Conservation (phyloP, 2,113 vertebrate genomes). For the Heloderma charlesbogerti region DNA sequence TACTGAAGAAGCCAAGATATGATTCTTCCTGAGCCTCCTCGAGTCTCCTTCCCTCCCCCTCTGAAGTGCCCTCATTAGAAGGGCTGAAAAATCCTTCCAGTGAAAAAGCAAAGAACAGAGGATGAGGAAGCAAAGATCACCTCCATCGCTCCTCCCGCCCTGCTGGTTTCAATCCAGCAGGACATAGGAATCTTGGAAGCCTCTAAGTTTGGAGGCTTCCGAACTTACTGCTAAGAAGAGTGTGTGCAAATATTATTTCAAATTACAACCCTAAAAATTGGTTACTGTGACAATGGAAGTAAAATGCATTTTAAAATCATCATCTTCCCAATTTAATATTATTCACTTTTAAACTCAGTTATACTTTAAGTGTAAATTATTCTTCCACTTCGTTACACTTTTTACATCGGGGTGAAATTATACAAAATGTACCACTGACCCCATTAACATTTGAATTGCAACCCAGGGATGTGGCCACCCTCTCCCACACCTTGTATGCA, state of each 20-base stretch:
- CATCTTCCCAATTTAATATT: background rate
- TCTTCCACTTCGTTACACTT: background rate
- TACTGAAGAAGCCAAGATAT: too few species aligned
- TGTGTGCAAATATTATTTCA: background rate
- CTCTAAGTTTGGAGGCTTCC: too few species aligned
- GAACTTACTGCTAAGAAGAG: background rate
- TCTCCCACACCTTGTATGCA: background rate
- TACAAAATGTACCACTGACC: background rate
- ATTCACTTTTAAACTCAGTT: background rate
- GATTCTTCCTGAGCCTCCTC: too few species aligned
- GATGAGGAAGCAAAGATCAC: too few species aligned
- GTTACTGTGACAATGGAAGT: background rate
- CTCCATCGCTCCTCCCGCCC: too few species aligned
- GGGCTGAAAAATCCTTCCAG: too few species aligned
- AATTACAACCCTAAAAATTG: background rate
- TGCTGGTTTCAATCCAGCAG: too few species aligned
- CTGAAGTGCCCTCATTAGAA: too few species aligned
- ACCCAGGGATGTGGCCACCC: constrained; percentile 7
- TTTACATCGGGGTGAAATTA: background rate
- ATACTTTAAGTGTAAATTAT: background rate
- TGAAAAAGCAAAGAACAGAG: too few species aligned
- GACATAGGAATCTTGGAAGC: too few species aligned
- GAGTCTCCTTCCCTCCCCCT: too few species aligned
- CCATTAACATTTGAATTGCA: background rate
- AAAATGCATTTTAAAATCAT: background rate